Evolutionary conservation across 2,888 invertebrate species (phyloP).

Genomic region (Apoda limacodes): DNA sequence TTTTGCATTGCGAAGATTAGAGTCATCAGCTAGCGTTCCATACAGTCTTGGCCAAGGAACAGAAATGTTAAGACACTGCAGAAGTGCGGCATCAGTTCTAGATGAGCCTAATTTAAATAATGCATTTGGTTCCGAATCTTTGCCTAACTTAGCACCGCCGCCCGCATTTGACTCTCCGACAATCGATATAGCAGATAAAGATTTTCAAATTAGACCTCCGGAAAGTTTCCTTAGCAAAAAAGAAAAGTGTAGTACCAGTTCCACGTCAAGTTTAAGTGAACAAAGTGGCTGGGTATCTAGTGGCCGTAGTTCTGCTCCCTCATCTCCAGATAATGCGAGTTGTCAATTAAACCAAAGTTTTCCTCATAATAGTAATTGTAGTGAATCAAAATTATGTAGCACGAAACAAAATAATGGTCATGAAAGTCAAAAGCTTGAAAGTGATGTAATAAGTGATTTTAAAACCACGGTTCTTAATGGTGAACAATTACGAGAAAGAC

Average conservation of each 20-base stretch:
- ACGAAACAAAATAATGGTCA: conserved; percentile 35
- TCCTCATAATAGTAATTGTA: conserved; percentile 38
- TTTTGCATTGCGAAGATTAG: conserved; percentile 57
- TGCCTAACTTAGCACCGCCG: conserved; percentile 77
- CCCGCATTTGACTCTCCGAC: conserved; percentile 71
- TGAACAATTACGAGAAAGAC: conserved; percentile 74
- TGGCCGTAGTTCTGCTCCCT: conserved; percentile 74
- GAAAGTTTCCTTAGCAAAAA: conserved; percentile 61
- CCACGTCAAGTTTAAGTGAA: conserved; percentile 80
- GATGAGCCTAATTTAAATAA: conserved; percentile 67
- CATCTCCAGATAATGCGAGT: conserved; percentile 70
- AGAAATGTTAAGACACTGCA: conserved; percentile 63
- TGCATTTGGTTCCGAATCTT: conserved; percentile 74
- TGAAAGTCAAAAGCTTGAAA: conserved; percentile 32
- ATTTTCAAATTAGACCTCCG: conserved; percentile 62
- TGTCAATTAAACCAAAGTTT: conserved; percentile 64
- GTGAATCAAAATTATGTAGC: conserved; percentile 29
- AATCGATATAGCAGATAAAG: conserved; percentile 59
- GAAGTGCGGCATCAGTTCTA: conserved; percentile 68
- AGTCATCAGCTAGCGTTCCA: conserved; percentile 74
- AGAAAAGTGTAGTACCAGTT: conserved; percentile 56
- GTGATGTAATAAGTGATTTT: conserved; percentile 51
- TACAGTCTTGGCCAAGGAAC: conserved; percentile 69
- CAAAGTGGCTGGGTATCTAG: conserved; percentile 92
- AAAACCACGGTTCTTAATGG: conserved; percentile 69